Percentiles rank a stretch among this genome's conserved stretches.
These are phyloP conservation scores for Zingel zingel DNA, from an alignment of 2,113 vertebrate species.

Conservation along the genomic window DNA sequence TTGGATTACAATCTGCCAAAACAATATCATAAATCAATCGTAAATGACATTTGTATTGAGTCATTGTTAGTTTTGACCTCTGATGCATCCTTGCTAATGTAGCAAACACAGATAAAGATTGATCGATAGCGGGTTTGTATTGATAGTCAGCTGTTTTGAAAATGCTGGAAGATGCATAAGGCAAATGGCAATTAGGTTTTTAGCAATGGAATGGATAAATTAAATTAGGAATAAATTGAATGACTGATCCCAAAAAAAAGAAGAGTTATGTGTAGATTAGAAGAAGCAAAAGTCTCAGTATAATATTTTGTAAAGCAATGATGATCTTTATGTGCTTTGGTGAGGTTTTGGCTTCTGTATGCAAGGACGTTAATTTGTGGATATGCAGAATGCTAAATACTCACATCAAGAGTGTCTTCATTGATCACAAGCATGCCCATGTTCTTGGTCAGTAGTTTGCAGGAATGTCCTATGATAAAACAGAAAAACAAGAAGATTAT, in stretches of 20 bases:
- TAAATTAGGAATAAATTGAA: background rate
- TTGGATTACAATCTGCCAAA: background rate
- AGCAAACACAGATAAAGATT: background rate
- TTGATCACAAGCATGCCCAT: conserved; percentile 98
- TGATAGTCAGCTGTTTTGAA: background rate
- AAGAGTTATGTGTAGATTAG: background rate
- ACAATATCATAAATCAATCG: background rate
- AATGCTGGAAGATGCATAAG: background rate
- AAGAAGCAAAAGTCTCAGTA: background rate
- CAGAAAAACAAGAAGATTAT: conserved; percentile 44
- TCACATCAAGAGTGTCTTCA: conserved; percentile 96
- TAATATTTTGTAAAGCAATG: background rate
- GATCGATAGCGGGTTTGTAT: background rate
- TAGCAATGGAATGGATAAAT: background rate
- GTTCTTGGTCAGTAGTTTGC: conserved; percentile 96
- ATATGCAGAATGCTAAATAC: conserved; percentile 71
- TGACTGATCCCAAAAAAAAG: background rate
- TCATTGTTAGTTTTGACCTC: background rate
- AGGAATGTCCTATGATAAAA: conserved; percentile 91
- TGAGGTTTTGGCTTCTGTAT: background rate
- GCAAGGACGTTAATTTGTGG: background rate
- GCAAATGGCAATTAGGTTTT: background rate
- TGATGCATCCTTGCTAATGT: background rate
- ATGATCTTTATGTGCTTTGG: background rate
- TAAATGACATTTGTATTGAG: background rate